phyloP scores from a whole-genome alignment of 2,888 invertebrate genomes.

The Platycheirus rosarum region DNA sequence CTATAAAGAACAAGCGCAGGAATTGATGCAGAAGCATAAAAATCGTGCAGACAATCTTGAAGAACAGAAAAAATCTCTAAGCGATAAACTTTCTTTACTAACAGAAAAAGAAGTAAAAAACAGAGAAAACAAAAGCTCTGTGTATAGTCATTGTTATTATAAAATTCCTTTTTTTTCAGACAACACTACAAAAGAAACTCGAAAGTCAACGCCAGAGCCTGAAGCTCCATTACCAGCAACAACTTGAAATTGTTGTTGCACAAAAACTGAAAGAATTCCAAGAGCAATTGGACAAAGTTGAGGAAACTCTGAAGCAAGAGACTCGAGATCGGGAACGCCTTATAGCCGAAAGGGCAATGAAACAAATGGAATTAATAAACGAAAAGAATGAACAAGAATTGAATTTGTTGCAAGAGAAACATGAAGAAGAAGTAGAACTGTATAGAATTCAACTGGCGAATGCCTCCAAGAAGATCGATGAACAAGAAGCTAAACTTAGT shows the following conservation, averaged over 20 bases:
- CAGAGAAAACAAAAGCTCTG: not conserved
- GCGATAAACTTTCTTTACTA: conserved; percentile 83
- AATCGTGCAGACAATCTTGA: conserved; percentile 83
- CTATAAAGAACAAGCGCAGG: conserved; percentile 83
- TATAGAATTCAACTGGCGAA: conserved; percentile 88
- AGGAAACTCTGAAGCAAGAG: conserved; percentile 86
- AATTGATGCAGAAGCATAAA: conserved; percentile 84
- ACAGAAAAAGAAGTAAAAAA: conserved; percentile 85
- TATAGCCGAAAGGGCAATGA: conserved; percentile 88
- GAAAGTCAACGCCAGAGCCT: conserved; percentile 87
- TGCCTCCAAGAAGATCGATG: conserved; percentile 86
- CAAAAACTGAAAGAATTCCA: conserved; percentile 91
- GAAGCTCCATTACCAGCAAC: conserved; percentile 90
- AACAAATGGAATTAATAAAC: conserved; percentile 88
- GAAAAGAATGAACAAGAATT: conserved; percentile 89
- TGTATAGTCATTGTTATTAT: too few relatives aligned
- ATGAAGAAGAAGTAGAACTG: conserved; percentile 89
- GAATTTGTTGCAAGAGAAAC: conserved; percentile 90
- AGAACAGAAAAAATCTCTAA: conserved; percentile 84
- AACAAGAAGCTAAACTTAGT: conserved; percentile 85
- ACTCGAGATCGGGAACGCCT: conserved; percentile 86
- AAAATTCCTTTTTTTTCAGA: conserved; percentile 79
- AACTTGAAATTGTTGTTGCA: conserved; percentile 90
- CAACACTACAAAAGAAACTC: conserved; percentile 84
- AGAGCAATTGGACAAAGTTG: conserved; percentile 88